Evolutionary conservation across 2,113 vertebrate genomes (phyloP).

Genomic region (Bujurquina vittata): DNA sequence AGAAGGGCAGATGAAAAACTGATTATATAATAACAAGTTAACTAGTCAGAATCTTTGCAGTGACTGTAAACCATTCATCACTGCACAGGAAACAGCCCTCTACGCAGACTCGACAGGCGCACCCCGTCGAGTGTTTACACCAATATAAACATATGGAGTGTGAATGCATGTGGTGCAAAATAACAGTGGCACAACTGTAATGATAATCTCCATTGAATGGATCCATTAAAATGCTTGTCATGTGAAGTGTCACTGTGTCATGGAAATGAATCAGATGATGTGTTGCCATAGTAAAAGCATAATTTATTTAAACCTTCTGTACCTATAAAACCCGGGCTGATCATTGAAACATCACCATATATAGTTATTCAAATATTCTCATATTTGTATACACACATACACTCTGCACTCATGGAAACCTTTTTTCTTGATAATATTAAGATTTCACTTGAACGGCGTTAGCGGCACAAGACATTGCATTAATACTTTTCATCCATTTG

Average conservation of each 20-base stretch:
- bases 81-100: constrained; percentile 46
- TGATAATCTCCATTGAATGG: constrained; percentile 30
- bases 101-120: constrained; percentile 57
- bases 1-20: constrained; percentile 8
- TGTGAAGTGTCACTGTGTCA: background rate
- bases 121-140: constrained; percentile 52
- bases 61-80: constrained; percentile 61
- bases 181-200: constrained; percentile 31
- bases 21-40: constrained; percentile 4
- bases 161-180: constrained; percentile 43
- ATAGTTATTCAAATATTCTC: background rate
- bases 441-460: background rate
- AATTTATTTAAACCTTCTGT: background rate
- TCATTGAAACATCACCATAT: background rate
- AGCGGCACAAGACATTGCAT: background rate
- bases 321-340: background rate
- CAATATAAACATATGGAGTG: constrained; percentile 46
- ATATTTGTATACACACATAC: background rate
- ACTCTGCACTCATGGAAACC: background rate
- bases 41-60: constrained; percentile 24
- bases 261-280: background rate
- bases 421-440: background rate
- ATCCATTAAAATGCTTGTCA: background rate
- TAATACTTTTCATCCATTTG: background rate
- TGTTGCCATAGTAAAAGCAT: background rate